Conservation (phyloP, 2,797 vertebrate genomes). For the Catharus ustulatus region DNA sequence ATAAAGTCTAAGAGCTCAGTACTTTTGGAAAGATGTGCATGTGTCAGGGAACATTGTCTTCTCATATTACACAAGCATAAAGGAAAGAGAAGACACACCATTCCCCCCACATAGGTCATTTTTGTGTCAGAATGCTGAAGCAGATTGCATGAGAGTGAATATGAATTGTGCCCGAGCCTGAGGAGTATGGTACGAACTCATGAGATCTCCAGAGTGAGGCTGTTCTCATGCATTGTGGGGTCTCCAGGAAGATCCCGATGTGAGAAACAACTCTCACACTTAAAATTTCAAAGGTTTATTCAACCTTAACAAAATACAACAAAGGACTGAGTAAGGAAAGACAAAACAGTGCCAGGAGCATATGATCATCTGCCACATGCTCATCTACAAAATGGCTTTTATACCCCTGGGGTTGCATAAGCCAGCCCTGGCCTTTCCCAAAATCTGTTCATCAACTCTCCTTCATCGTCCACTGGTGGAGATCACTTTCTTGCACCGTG, state of each 20-base stretch:
- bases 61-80: not conserved
- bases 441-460: no score
- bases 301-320: no score
- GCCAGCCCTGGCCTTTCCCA: no score
- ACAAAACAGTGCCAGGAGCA: no score
- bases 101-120: fast-evolving
- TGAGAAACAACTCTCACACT: no score
- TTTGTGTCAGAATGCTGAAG: not conserved
- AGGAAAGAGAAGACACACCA: not conserved
- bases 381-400: no score
- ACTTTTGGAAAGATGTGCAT: not conserved
- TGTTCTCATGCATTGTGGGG: fast-evolving
- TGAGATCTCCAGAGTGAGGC: not conserved
- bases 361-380: no score
- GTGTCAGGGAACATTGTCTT: not conserved
- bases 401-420: no score
- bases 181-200: not conserved
- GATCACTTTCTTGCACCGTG: no score
- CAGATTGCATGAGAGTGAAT: not conserved
- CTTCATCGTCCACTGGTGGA: no score
- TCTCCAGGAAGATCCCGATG: fast-evolving
- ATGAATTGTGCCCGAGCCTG: not conserved
- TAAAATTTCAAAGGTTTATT: no score
- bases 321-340: no score
- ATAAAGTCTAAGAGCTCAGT: not conserved